These are phyloP conservation scores for Agrilus cyanescens DNA, from an alignment of 2,888 invertebrate genomes.

Conservation along the genomic window DNA sequence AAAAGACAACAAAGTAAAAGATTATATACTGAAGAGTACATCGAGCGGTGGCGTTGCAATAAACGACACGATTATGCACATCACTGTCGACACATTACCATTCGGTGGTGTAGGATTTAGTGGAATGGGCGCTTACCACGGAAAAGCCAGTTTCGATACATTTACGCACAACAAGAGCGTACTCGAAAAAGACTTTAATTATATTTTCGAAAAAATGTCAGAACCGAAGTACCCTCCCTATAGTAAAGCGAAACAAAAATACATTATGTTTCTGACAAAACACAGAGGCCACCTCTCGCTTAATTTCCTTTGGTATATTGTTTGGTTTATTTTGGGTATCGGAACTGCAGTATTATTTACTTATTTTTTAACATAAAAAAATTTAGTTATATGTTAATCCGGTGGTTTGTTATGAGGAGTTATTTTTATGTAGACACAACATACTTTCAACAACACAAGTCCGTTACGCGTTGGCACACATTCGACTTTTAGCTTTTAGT, in stretches of 20 bases:
- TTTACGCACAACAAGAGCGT: constrained; percentile 87
- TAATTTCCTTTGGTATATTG: background rate
- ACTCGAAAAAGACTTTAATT: constrained; percentile 55
- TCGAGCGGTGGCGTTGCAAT: constrained; percentile 69
- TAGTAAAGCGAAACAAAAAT: constrained; percentile 54
- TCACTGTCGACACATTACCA: constrained; percentile 78
- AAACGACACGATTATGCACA: constrained; percentile 81
- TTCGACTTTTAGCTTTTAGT: no score
- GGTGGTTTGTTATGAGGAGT: no score
- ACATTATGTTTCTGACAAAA: constrained; percentile 34
- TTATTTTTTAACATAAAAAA: no score
- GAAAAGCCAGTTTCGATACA: constrained; percentile 78
- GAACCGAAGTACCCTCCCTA: constrained; percentile 77
- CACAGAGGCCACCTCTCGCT: no score
- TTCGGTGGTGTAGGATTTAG: constrained; percentile 96
- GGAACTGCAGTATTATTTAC: constrained; percentile 6
- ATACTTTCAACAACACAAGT: no score
- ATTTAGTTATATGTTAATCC: no score
- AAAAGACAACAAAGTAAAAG: constrained; percentile 42
- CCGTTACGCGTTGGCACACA: no score
- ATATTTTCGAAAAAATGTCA: constrained; percentile 55
- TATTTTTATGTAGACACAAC: no score
- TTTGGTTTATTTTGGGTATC: constrained; percentile 7
- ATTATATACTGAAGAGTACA: constrained; percentile 57
- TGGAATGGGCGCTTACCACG: constrained; percentile 92